Evolutionary conservation across 2,113 vertebrate species (phyloP), one percentile per base, ranked within the genome.

Genomic region (Etheostoma spectabile): DNA sequence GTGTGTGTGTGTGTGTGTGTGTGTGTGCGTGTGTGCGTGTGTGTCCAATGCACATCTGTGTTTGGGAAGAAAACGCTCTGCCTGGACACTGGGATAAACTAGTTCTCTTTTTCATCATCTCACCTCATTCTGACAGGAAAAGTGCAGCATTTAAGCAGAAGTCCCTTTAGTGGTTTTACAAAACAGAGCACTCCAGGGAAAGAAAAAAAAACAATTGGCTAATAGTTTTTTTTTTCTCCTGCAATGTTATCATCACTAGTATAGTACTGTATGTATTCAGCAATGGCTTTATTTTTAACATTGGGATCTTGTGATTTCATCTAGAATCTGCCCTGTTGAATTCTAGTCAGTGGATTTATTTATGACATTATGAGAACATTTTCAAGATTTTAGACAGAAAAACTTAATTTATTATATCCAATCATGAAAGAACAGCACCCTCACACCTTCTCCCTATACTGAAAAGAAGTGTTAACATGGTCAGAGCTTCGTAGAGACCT

Each of bases 21-120:
- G 61, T 63, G 61, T 62, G 60, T n/a, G 21, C 38, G 27, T 27
- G 27, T 27, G 27, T 59, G 22, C n/a, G 61, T 63, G 61, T 62
- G 60, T n/a, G 21, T 49, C 38, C 30, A 55, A 12, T 5, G 18
- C 38, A 74, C 59, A 27, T 52, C 46, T 69, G 75, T 74, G 24
- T 68, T 53, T 24, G 38, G 18, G 38, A 19, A 22, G 46, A 22
- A 42, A 7, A 15, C 48, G 2, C 33, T 59, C 51, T 62, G 77
- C 27, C 8, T 14, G 61, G 66, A 24, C 19, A 21, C 30, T 52
- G 55, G 18, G 63, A 60, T 49, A 33, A 64, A 66, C 45, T 52
- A 16, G 51, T 80, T 30, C 33, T 57, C 1, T 52, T 84, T 65
- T 68, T 60, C 14, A 42, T 62, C 60, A 30, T 62, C 35, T 55